Evolutionary conservation across 2,888 invertebrate genomes (phyloP).

Genomic region (Lasioglossum zephyrum): DNA sequence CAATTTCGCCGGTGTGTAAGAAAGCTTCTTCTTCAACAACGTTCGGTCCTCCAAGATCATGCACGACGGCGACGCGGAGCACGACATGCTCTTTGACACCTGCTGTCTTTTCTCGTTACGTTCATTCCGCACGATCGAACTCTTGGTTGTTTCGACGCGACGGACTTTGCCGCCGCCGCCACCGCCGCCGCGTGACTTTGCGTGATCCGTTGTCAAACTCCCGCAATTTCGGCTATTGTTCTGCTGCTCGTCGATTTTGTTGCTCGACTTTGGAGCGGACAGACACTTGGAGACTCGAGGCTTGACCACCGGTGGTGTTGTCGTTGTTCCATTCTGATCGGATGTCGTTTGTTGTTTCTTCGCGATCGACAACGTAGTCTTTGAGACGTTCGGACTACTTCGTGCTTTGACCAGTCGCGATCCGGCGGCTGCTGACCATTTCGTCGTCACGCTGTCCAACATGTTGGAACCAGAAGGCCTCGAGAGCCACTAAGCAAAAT

Average conservation of each 20-base stretch:
- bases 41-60: constrained; percentile 81
- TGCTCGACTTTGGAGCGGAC: constrained; percentile 20
- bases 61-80: constrained; percentile 73
- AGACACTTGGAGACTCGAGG: constrained; percentile 38
- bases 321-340: constrained; percentile 42
- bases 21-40: constrained; percentile 79
- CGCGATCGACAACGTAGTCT: constrained; percentile 45
- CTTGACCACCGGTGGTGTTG: constrained; percentile 23
- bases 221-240: not conserved
- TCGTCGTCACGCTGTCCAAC: constrained; percentile 57
- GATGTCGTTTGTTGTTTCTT: constrained; percentile 47
- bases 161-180: constrained; percentile 26
- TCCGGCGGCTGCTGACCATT: constrained; percentile 54
- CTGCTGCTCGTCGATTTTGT: constrained; percentile 41
- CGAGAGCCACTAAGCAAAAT: not conserved
- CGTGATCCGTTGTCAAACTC: constrained; percentile 26
- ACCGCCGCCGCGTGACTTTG: constrained; percentile 37
- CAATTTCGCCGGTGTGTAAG: constrained; percentile 71
- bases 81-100: constrained; percentile 50
- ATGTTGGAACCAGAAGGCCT: constrained; percentile 30
- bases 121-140: constrained; percentile 49
- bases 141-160: constrained; percentile 45
- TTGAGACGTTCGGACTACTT: constrained; percentile 81
- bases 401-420: constrained; percentile 78
- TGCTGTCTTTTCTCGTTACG: constrained; percentile 67